Evolutionary conservation across 2,888 invertebrate species (phyloP), one percentile per base, ranked within the genome.

Genomic region (Cataglyphis livida): DNA sequence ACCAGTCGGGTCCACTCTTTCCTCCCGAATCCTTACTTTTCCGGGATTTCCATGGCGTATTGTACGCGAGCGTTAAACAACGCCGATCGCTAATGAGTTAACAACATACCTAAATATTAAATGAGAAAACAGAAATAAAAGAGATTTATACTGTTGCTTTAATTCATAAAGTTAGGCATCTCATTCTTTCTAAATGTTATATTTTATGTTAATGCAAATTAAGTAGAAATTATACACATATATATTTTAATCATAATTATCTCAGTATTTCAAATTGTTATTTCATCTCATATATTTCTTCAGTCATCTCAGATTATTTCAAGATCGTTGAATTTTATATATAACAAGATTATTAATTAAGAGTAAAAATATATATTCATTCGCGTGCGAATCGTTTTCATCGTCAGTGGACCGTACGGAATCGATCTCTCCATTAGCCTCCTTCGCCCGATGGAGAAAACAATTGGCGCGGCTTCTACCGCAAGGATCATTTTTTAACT

Each of bases 401-500:
- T 82, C 44, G 66, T 48, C 41, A 83, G 61, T 66, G 51, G 28
- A 83, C 59, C 35, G 71, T 79, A 57, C 59, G 38, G 84, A 85
- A 89, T 85, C 81, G 87, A 89, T 86, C 82, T 76, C 78, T 82
- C 85, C 89, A 89, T 89, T 89, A 89, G 83, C 79, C 79, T 79
- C 44, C 57, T 54, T 41, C 51, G 68, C 38, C n/a, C 25, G 61
- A 44, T 64, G 82, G 54, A 54, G 54, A 75, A 87, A 84, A 74
- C 73, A 85, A 86, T 87, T 84, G 83, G 84, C 86, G 73, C 32
- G 74, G 74, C 61, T 79, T 15, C 81, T 64, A 76, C 70, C 74
- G 87, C 83, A 71, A 74, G 86, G 87, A 89, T 91, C 93, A 93
- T 93, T 94, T 94, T 94, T 94, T 93, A 93, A 92, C 90, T 91